Base-by-base conservation (phyloP, 64 coral and sea anemone genomes). In the Dendronephthya gigantea region DNA sequence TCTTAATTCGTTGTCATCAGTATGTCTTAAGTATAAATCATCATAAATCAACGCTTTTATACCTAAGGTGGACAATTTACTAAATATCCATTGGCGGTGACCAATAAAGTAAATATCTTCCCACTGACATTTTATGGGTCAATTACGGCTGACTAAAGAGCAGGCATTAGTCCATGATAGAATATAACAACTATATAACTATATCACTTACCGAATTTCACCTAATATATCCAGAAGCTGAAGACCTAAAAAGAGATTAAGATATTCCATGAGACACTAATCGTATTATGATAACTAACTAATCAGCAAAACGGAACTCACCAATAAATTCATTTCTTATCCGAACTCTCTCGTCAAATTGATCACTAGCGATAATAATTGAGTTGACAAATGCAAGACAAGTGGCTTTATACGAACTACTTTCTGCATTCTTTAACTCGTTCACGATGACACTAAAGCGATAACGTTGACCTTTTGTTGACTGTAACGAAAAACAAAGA, bases 381-480 rank as follows among this genome's bases (percentile, higher is more conserved):
- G 91, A 90, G 23, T 98, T 98, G 23, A 98, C 93, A 31, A 98
- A 98, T 0, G 95, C 95, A 30, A 98, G 83, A 27, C 92, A 93
- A 1, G 95, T 92, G 0, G 91, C 91, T 90, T 91, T 98, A 68
- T 98, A 98, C 0, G 92, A 92, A 0, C 89, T 83, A 43, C 91
- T 92, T 83, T 98, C 92, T 0, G 95, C 95, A 83, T 93, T 91
- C 59, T 93, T 98, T 3, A 98, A 89, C 65, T 98, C 95, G 88
- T 98, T 98, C 37, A 98, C 85, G 35, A 98, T 93, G 81, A 98
- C 40, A 55, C 95, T 98, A 66, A 98, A 98, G 40, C 95, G 87
- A 83, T 98, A 98, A 48, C 95, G 86, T 51, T 98, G 95, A 39
- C 95, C 95, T 82, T 98, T 98, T 15, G 95, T 91, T 7, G 89